Evolutionary conservation across 2,888 invertebrate genomes (phyloP), one percentile per base, ranked within the genome.

Genomic region (Cephus spinipes): DNA sequence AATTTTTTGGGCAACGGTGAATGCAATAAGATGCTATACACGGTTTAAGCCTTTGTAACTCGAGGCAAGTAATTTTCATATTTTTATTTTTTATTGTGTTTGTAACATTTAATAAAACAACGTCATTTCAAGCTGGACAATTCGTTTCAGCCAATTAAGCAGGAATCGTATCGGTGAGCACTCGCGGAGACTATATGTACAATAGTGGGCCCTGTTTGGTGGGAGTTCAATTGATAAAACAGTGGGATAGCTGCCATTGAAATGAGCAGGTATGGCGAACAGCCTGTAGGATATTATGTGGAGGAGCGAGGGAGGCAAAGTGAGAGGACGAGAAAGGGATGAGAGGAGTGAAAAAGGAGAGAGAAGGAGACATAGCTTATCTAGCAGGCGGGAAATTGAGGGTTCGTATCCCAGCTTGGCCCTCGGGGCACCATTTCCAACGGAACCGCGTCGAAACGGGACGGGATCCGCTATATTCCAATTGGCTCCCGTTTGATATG

Each of bases 401-500:
- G 87, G 86, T 83, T 86, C 81, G 84, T 83, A 86, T 86, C 85
- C 85, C 83, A 81, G 89, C 83, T 87, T 86, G 80, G 85, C 88
- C 89, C 88, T 86, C 83, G 84, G 89, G 90, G 88, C 86, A 89
- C 88, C 87, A 89, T 90, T 89, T 88, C 89, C 84, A 87, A 86
- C 87, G 84, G 86, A 85, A 87, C 85, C 88, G 84, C 87, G 82
- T 84, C 73, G 83, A 79, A 81, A 83, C 83, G 83, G 82, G 84
- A 85, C 84, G 84, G 82, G 85, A 85, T 86, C 83, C 84, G 82
- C 83, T 88, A 89, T 89, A 88, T 90, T 89, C 89, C 88, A 90
- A 90, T 90, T 89, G 90, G 89, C 87, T 85, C 85, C 86, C 89
- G 87, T 90, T 90, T 90, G 90, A 90, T 90, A 90, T 90, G 90